Evolutionary conservation across 2,113 vertebrate genomes (phyloP).

Genomic region (Azemiops feae): DNA sequence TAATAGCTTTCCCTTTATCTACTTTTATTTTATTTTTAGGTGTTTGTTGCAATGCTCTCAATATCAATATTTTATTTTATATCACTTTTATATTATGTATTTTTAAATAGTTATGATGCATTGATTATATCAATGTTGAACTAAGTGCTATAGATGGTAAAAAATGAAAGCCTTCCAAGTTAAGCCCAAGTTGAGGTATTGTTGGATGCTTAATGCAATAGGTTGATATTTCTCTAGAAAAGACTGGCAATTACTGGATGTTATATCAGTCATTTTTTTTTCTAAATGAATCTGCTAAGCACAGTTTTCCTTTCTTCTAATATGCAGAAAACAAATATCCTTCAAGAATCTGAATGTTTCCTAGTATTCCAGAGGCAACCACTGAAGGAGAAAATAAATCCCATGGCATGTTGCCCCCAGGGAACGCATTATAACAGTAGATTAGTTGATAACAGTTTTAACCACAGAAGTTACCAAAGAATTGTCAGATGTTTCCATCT

Average conservation of each 20-base stretch:
- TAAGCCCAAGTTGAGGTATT: not conserved
- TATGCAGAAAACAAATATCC: not conserved
- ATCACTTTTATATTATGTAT: not conserved
- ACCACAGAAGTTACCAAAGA: not conserved
- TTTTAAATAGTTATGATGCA: not conserved
- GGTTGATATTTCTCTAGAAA: too few relatives aligned
- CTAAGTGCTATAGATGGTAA: not conserved
- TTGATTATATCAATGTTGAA: not conserved
- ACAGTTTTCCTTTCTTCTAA: not conserved
- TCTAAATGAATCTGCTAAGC: not conserved
- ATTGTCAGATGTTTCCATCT: not conserved
- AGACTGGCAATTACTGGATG: not conserved
- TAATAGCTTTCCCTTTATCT: not conserved
- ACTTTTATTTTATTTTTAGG: not conserved
- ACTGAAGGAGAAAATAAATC: not conserved
- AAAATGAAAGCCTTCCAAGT: not conserved
- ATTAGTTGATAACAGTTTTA: constrained; percentile 15
- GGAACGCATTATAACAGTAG: not conserved
- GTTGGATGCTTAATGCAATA: not conserved
- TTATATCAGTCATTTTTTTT: not conserved
- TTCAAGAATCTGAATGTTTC: constrained; percentile 15
- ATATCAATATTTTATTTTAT: not conserved
- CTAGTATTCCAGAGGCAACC: not conserved
- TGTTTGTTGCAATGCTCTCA: not conserved
- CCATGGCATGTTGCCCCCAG: not conserved